A percentile compares a stretch with the other conserved stretches of the same genome.
Evolutionary conservation across 2,797 vertebrate species (phyloP).

Genomic region (Oryzias dopingdopingensis): DNA sequence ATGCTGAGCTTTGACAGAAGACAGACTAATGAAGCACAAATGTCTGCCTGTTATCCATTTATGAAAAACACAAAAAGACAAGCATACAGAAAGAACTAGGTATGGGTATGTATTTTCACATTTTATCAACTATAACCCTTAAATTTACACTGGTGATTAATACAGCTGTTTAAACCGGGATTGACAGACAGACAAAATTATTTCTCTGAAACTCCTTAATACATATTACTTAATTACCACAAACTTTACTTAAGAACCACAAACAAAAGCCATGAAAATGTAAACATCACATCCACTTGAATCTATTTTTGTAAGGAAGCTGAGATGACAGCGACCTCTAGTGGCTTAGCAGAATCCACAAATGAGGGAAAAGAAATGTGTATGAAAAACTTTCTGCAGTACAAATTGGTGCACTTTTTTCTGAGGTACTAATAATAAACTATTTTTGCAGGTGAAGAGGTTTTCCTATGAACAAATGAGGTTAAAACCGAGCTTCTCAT

Average conservation of each 20-base stretch:
- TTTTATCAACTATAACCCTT: too few relatives aligned
- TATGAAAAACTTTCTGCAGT: too few relatives aligned
- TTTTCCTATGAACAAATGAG: too few relatives aligned
- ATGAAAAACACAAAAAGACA: conserved; percentile 25
- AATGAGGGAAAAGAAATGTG: too few relatives aligned
- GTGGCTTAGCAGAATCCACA: conserved; percentile 30
- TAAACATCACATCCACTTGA: conserved; percentile 50
- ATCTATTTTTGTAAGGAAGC: conserved; percentile 17
- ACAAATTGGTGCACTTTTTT: too few relatives aligned
- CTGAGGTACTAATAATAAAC: too few relatives aligned
- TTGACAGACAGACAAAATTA: conserved; percentile 3
- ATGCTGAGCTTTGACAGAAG: conserved; percentile 21
- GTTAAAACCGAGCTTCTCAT: too few relatives aligned
- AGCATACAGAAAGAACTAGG: neutral
- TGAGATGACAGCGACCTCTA: conserved; percentile 54
- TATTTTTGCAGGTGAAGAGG: too few relatives aligned
- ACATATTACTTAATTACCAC: conserved; percentile 18
- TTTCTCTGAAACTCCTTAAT: conserved; percentile 4
- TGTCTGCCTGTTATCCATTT: conserved; percentile 26
- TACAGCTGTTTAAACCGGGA: neutral
- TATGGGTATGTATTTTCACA: too few relatives aligned
- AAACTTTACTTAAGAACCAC: conserved; percentile 14
- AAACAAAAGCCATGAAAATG: conserved; percentile 35
- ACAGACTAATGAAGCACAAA: conserved; percentile 27
- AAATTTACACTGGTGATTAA: neutral